A percentile compares a stretch with the other conserved stretches of the same genome.
These are phyloP conservation scores for Acanthurus lineatus DNA, from an alignment of 2,797 vertebrate genomes.

Conservation along the genomic window DNA sequence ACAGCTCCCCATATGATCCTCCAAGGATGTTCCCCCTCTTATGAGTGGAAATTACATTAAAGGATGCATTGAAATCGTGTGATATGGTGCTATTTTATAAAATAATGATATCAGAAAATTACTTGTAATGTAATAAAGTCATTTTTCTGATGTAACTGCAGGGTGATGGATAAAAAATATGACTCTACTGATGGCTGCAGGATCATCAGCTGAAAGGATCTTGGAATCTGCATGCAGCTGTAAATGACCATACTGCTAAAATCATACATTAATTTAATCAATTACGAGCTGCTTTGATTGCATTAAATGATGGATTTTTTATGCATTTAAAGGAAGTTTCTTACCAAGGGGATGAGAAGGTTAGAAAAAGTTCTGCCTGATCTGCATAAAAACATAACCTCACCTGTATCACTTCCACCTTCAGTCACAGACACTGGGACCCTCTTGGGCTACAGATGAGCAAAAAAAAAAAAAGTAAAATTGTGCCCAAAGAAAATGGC, in stretches of 20 bases:
- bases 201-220: slow-evolving; percentile 20
- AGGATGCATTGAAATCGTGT: neutral
- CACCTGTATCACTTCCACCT: slow-evolving; percentile 30
- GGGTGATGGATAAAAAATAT: neutral
- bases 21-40: neutral
- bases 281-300: neutral
- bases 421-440: slow-evolving; percentile 37
- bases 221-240: neutral
- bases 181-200: slow-evolving; percentile 2
- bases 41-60: neutral
- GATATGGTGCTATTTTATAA: neutral
- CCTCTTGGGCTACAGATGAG: slow-evolving; percentile 22
- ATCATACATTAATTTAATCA: slow-evolving; percentile 1
- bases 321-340: neutral
- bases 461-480: slow-evolving; percentile 41
- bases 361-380: slow-evolving; percentile 21
- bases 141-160: neutral
- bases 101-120: slow-evolving; percentile 7
- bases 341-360: too few species aligned
- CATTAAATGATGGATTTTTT: neutral
- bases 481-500: slow-evolving; percentile 29
- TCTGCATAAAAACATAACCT: slow-evolving; percentile 58
- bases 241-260: neutral
- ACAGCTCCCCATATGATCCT: slow-evolving; percentile 8
- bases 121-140: neutral